A percentile compares a stretch with the other conserved stretches of the same genome.
These are phyloP conservation scores for Notolabrus celidotus DNA, from an alignment of 2,797 vertebrate species.

Conservation along the genomic window DNA sequence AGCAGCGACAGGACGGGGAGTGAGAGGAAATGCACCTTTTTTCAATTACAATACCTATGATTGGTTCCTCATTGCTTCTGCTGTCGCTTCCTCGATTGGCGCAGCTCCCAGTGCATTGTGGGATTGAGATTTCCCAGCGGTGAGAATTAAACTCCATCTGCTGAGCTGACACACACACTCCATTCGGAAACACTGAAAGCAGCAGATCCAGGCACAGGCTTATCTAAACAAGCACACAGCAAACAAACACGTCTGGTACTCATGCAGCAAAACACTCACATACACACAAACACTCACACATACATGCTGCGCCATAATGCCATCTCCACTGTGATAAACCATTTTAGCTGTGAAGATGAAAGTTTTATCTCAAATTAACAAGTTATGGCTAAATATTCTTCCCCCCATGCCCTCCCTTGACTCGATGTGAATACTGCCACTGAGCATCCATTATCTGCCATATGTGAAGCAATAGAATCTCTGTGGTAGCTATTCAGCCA, in stretches of 20 bases:
- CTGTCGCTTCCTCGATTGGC: conserved; percentile 72
- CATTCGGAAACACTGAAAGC: conserved; percentile 56
- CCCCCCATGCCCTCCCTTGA: conserved; percentile 21
- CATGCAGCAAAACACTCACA: conserved; percentile 41
- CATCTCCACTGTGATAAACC: conserved; percentile 79
- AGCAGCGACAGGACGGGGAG: conserved; percentile 21
- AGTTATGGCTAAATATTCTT: conserved; percentile 29
- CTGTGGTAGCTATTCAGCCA: conserved; percentile 62
- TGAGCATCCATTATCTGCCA: conserved; percentile 44
- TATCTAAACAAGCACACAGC: conserved; percentile 74
- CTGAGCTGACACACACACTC: conserved; percentile 63
- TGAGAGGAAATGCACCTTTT: conserved; percentile 29
- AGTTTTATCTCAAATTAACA: conserved; percentile 61
- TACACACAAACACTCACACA: conserved; percentile 18
- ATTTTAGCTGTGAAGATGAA: conserved; percentile 69
- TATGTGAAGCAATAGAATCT: conserved; percentile 73
- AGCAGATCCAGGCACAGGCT: conserved; percentile 69
- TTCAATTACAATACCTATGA: conserved; percentile 56
- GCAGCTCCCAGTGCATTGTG: conserved; percentile 78
- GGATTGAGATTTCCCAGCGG: conserved; percentile 80
- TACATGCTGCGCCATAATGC: conserved; percentile 50
- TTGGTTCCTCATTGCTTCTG: conserved; percentile 66
- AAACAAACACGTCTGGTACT: conserved; percentile 71
- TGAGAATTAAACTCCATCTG: conserved; percentile 79
- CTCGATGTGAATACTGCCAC: conserved; percentile 45